These are phyloP conservation scores for Lordiphosa andalusiaca DNA, from an alignment of 2,888 invertebrate genomes.

Conservation along the genomic window DNA sequence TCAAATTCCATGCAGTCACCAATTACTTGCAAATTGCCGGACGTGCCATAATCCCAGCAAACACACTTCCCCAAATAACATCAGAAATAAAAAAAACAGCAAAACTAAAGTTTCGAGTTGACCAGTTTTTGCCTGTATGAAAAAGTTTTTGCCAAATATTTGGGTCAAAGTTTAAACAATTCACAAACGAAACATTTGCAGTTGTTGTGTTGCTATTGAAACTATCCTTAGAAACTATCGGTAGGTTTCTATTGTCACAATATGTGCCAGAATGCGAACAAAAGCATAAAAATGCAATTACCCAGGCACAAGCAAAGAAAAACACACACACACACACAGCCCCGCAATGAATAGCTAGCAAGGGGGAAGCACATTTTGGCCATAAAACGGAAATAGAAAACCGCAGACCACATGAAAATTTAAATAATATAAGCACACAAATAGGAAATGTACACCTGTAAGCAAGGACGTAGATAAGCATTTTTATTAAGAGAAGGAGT, in stretches of 20 bases:
- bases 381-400: constrained; percentile 51
- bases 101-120: constrained; percentile 22
- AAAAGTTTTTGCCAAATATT: constrained; percentile 42
- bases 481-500: too few relatives aligned
- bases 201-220: constrained; percentile 27
- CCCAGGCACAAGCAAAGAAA: constrained; percentile 27
- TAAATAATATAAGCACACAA: constrained; percentile 55
- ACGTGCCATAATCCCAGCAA: constrained; percentile 4
- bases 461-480: too few relatives aligned
- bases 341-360: constrained; percentile 54
- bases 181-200: constrained; percentile 36
- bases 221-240: constrained; percentile 24
- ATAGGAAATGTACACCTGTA: constrained; percentile 11
- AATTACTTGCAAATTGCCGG: constrained; percentile 33
- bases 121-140: constrained; percentile 1
- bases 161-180: constrained; percentile 60
- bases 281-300: constrained; percentile 73
- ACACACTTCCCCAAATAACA: neutral
- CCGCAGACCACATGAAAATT: constrained; percentile 55
- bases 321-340: constrained; percentile 1
- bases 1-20: constrained; percentile 19
- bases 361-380: constrained; percentile 26
- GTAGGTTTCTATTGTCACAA: constrained; percentile 32
- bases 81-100: neutral
- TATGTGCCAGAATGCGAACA: constrained; percentile 27